Evolutionary conservation across 2,888 invertebrate genomes (phyloP), one percentile per base, ranked within the genome.

Genomic region (Colostygia pectinataria): DNA sequence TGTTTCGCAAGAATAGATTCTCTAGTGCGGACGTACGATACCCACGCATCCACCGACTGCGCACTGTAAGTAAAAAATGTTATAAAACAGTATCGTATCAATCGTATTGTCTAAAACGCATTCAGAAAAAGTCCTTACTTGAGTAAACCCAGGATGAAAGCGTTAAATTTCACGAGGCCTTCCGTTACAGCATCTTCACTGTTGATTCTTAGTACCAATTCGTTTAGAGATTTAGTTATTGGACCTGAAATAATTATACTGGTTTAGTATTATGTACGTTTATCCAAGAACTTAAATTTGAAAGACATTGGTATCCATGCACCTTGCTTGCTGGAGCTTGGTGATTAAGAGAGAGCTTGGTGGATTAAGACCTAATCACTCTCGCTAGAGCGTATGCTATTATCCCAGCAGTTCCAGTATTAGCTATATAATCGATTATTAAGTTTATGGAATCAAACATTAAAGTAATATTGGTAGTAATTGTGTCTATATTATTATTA

Each of bases 11-110:
- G 87, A 10, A 97, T 92, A 10, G 94, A 94, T 77, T 97, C 97
- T 58, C 97, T 92, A 8, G 96, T 95, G 59, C 96, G 92, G 41
- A 97, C 91, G 75, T 96, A 97, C 47, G 95, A 95, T 58, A 96
- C 92, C 97, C 97, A 98, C 23, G 97, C 96, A 68, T 97, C 97
- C 62, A 98, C 90, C n/a, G 97, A 95, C 60, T 95, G 92, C 44
- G 96, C 93, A 80, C 95, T 95, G 87, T 46, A 43, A 55, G 50
- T 32, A 43, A 52, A 34, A 13, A n/a, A 15, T 32, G 1, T 15
- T 12, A 15, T 31, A 8, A 7, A 18, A n/a, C 13, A 12, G 13
- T 27, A 4, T 27, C 27, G 3, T 14, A 31, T 31, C 14, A 31
- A n/a, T 4, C 1, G 31, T 1, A n/a, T 3, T 7, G 4, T 10